Percentiles rank a stretch among this genome's conserved stretches.
These are phyloP conservation scores for Podarcis muralis DNA, from an alignment of 2,113 vertebrate genomes.

Conservation along the genomic window DNA sequence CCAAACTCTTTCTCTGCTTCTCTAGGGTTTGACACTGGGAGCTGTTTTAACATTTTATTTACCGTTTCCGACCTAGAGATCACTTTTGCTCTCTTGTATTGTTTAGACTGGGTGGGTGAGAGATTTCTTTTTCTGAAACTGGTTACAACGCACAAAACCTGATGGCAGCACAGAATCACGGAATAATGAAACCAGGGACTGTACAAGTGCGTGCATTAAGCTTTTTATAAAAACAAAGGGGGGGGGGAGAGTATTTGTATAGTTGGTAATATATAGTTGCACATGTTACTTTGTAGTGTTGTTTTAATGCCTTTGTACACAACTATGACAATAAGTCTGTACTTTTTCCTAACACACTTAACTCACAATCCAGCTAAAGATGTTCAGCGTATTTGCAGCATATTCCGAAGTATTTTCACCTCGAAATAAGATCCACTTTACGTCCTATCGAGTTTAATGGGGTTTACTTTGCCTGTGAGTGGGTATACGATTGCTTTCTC, in stretches of 20 bases:
- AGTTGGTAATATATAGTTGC: conserved; percentile 15
- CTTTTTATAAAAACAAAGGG: conserved; percentile 21
- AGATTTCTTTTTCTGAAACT: conserved; percentile 23
- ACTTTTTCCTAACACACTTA: not conserved
- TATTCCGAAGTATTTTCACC: not conserved
- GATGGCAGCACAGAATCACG: not conserved
- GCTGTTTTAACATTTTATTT: conserved; percentile 49
- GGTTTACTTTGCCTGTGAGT: not conserved
- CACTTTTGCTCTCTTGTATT: conserved; percentile 33
- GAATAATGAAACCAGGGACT: conserved; percentile 7
- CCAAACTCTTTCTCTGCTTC: conserved; percentile 31
- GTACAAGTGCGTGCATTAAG: not conserved
- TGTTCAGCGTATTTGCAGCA: not conserved
- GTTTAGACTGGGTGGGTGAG: conserved; percentile 41
- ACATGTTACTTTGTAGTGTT: conserved; percentile 36
- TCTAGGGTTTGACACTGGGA: conserved; percentile 42
- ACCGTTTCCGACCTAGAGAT: conserved; percentile 1
- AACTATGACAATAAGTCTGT: not conserved
- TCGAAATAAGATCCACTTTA: not conserved
- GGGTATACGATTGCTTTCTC: not conserved
- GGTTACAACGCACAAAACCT: not conserved
- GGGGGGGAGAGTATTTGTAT: not conserved
- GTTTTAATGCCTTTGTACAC: not conserved
- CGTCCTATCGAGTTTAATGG: not conserved
- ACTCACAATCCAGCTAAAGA: not conserved